A percentile compares a stretch with the other conserved stretches of the same genome.
phyloP scores from a whole-genome alignment of 2,888 invertebrate genomes.

The Epinotia brunnichana region DNA sequence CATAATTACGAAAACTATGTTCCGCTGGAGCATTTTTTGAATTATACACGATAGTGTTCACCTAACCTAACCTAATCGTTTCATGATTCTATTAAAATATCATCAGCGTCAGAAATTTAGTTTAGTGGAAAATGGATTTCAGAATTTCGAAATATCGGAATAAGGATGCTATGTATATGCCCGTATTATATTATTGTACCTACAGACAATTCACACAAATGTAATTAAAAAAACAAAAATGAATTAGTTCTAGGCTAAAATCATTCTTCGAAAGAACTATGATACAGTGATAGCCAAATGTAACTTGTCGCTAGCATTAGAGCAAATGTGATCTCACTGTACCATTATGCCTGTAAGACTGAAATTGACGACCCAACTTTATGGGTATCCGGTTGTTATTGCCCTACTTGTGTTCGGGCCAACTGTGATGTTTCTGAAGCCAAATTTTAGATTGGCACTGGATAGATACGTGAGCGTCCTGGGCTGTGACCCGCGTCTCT shows the following conservation, averaged over 20 bases:
- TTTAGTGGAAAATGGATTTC: too few relatives aligned
- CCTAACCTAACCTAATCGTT: too few relatives aligned
- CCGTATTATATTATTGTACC: too few relatives aligned
- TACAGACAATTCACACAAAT: not conserved
- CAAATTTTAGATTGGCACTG: conserved; percentile 58
- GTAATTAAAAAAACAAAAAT: too few relatives aligned
- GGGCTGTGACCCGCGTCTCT: conserved; percentile 28
- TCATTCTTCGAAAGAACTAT: not conserved
- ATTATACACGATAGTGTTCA: too few relatives aligned
- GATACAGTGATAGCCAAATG: conserved; percentile 1
- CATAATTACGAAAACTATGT: too few relatives aligned
- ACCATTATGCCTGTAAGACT: conserved; percentile 49
- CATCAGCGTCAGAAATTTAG: too few relatives aligned
- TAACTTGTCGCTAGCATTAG: conserved; percentile 22
- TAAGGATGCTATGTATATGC: too few relatives aligned
- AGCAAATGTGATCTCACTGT: conserved; percentile 25
- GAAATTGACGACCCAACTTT: conserved; percentile 66
- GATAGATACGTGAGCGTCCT: conserved; percentile 44
- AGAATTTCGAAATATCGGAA: too few relatives aligned
- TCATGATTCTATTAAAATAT: too few relatives aligned
- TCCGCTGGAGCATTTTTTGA: too few relatives aligned
- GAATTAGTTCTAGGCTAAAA: not conserved
- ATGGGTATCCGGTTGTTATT: conserved; percentile 66
- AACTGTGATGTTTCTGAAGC: conserved; percentile 57
- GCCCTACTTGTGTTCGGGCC: conserved; percentile 72